phyloP scores from a whole-genome alignment of 2,113 vertebrate species.

The Brienomyrus brachyistius region DNA sequence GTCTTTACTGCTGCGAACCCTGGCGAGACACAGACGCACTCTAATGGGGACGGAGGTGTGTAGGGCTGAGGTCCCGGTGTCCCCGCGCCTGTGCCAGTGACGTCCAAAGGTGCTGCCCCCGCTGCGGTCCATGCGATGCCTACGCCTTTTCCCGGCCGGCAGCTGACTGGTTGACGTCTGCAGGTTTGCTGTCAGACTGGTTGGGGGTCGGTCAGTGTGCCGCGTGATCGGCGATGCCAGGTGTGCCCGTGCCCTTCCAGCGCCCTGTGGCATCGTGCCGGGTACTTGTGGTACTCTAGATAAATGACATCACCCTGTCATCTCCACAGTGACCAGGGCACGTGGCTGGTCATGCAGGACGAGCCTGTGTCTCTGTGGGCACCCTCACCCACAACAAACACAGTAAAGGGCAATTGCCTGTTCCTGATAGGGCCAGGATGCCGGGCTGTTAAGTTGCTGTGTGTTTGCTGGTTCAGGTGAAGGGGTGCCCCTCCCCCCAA shows the following conservation, averaged over 20 bases:
- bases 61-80: neutral
- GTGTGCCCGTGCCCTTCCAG: neutral
- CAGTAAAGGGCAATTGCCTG: slow-evolving; percentile 30
- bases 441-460: neutral
- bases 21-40: neutral
- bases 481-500: neutral
- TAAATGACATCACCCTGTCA: slow-evolving; percentile 1
- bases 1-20: neutral
- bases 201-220: neutral
- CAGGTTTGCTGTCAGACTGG: neutral
- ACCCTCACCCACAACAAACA: slow-evolving; percentile 29
- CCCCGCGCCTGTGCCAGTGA: neutral
- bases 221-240: neutral
- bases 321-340: slow-evolving; percentile 25
- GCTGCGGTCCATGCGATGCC: neutral
- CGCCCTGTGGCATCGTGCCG: neutral
- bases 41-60: neutral
- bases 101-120: neutral
- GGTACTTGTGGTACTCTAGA: neutral
- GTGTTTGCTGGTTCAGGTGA: neutral
- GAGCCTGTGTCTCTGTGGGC: slow-evolving; percentile 12
- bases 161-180: neutral
- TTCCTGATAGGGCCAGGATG: slow-evolving; percentile 4
- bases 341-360: slow-evolving; percentile 14
- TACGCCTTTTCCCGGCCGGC: neutral